A percentile compares a stretch with the other conserved stretches of the same genome.
Conservation (phyloP, 2,113 vertebrate species). For the Leucosticte australis region DNA sequence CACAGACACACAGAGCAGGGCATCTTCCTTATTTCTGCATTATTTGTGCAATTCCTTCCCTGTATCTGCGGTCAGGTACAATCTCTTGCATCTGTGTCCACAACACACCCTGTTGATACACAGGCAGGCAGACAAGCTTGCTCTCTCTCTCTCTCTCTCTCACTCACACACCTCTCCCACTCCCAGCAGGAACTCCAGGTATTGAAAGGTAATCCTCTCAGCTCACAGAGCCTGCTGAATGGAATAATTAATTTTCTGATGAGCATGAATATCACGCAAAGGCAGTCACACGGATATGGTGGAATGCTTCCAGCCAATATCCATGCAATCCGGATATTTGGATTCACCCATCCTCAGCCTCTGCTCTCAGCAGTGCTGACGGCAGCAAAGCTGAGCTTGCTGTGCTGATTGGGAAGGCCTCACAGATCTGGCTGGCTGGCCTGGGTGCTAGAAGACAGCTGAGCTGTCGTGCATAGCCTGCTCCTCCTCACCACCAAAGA, state of each 20-base stretch:
- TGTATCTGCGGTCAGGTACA: background rate
- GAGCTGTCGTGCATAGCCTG: background rate
- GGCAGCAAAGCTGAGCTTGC: conserved; percentile 22
- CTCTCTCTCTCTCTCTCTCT: background rate
- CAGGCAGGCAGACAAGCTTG: background rate
- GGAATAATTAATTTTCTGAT: conserved; percentile 47
- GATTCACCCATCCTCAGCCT: conserved; percentile 34
- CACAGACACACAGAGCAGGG: background rate
- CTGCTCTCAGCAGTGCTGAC: conserved; percentile 42
- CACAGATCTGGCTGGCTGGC: background rate
- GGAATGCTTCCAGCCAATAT: conserved; percentile 35
- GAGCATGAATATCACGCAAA: background rate
- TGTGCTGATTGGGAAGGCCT: background rate
- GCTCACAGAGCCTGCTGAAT: background rate
- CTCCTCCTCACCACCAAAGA: background rate
- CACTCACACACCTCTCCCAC: background rate
- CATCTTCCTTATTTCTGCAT: background rate
- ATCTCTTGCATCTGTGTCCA: background rate
- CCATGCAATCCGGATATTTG: conserved; percentile 37
- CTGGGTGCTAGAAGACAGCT: background rate
- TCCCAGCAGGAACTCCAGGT: conserved; percentile 21
- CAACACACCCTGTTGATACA: background rate
- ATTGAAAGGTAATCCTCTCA: background rate
- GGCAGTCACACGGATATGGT: conserved; percentile 4
- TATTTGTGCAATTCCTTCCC: background rate